Evolutionary conservation across 2,113 vertebrate genomes (phyloP).

Genomic region (Cynoglossus semilaevis): DNA sequence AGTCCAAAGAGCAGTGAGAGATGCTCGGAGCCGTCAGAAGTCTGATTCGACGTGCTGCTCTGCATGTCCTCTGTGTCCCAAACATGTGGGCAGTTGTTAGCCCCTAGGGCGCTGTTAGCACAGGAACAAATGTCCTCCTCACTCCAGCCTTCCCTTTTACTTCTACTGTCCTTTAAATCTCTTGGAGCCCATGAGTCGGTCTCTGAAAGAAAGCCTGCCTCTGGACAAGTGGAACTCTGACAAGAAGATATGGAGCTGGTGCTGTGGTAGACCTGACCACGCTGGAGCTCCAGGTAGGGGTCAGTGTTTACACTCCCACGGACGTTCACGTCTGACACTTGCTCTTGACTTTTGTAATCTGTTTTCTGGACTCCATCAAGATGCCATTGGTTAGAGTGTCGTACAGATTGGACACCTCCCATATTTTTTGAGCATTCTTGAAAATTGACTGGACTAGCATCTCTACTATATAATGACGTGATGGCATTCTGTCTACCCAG

Average conservation of each 20-base stretch:
- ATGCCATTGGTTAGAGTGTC: constrained; percentile 33
- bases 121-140: constrained; percentile 68
- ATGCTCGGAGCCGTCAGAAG: constrained; percentile 76
- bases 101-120: constrained; percentile 58
- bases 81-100: constrained; percentile 30
- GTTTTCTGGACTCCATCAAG: constrained; percentile 6
- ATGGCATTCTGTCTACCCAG: constrained; percentile 61
- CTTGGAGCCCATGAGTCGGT: constrained; percentile 45
- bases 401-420: constrained; percentile 3
- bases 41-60: constrained; percentile 66
- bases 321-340: constrained; percentile 27
- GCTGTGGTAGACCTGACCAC: constrained; percentile 61
- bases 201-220: constrained; percentile 39
- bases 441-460: constrained; percentile 36
- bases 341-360: constrained; percentile 31
- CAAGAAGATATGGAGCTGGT: constrained; percentile 69
- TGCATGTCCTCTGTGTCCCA: constrained; percentile 69
- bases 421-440: constrained; percentile 34
- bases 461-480: constrained; percentile 34
- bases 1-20: constrained; percentile 72
- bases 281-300: constrained; percentile 41
- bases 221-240: constrained; percentile 58
- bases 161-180: constrained; percentile 54
- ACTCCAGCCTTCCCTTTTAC: constrained; percentile 67
- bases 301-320: constrained; percentile 21